Conservation (phyloP, 1,140 invertebrate species). For the Batillaria attramentaria region DNA sequence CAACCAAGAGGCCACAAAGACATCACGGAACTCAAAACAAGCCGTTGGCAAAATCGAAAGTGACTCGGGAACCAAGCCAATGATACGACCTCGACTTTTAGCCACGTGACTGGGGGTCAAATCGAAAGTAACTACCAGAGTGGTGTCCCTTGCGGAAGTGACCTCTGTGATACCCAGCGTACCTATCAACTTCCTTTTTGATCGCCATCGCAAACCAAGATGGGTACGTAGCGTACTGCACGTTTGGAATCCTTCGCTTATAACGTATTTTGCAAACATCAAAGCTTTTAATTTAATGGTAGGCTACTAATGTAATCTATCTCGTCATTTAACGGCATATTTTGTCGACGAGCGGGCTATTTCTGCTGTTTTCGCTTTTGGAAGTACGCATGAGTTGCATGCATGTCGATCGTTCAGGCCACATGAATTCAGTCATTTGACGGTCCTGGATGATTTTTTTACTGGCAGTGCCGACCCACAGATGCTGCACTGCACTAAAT, state of each 20-base stretch:
- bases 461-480: background rate
- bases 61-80: no score
- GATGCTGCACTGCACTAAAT: background rate
- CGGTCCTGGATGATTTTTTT: no score
- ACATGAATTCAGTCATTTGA: background rate
- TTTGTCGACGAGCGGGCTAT: background rate
- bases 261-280: background rate
- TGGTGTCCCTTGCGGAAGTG: slow-evolving; percentile 3
- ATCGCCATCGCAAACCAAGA: background rate
- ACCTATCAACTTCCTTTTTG: background rate
- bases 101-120: no score
- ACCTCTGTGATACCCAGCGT: background rate
- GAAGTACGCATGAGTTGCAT: background rate
- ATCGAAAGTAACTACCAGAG: no score
- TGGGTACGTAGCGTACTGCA: background rate
- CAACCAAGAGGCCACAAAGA: no score
- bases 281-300: background rate
- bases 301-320: background rate
- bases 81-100: no score
- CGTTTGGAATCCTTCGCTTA: background rate
- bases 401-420: background rate
- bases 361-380: background rate
- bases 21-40: no score
- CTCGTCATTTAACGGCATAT: background rate
- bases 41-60: no score